A percentile compares a stretch with the other conserved stretches of the same genome.
These are phyloP conservation scores for Irena cyanogastra DNA, from an alignment of 2,113 vertebrate genomes.

Conservation along the genomic window DNA sequence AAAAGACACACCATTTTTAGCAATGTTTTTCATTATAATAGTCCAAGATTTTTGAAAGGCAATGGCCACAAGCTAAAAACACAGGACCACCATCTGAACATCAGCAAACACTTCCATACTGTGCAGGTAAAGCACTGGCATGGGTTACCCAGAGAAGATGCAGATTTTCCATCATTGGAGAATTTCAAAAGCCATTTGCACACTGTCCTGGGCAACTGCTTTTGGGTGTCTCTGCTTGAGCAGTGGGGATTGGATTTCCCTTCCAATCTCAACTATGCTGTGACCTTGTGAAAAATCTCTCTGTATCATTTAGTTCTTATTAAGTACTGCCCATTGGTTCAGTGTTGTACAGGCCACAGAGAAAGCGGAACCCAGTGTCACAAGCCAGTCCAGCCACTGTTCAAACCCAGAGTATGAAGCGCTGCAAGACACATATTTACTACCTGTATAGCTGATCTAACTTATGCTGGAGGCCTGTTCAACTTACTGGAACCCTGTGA, in stretches of 20 bases:
- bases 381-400: background rate
- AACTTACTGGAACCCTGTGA: background rate
- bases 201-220: background rate
- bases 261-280: background rate
- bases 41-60: background rate
- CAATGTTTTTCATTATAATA: background rate
- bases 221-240: background rate
- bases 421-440: background rate
- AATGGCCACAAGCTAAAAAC: background rate
- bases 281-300: background rate
- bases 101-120: background rate
- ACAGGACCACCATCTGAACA: background rate
- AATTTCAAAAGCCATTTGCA: background rate
- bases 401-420: background rate
- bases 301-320: background rate
- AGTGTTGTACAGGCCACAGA: background rate
- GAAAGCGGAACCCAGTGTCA: background rate
- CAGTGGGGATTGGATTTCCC: fast-evolving
- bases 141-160: background rate
- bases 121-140: background rate
- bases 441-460: background rate
- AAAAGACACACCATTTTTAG: background rate
- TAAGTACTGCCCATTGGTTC: background rate
- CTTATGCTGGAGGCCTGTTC: background rate
- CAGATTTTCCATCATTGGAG: background rate